Evolutionary conservation across 2,113 vertebrate species (phyloP).

Genomic region (Laticauda colubrina): DNA sequence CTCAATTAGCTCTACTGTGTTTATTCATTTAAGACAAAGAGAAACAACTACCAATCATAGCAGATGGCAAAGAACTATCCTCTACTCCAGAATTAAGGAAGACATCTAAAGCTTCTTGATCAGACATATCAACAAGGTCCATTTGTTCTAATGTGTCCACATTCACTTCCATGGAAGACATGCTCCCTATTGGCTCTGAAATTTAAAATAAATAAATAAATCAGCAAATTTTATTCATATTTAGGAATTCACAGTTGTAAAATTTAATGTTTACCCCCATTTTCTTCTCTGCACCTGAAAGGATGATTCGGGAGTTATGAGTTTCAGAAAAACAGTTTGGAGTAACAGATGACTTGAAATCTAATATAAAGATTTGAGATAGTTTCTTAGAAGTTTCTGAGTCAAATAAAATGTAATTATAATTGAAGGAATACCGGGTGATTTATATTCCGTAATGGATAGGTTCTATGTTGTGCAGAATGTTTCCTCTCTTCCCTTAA

Average conservation of each 20-base stretch:
- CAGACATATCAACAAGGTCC: conserved; percentile 86
- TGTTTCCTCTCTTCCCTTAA: neutral
- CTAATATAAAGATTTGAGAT: neutral
- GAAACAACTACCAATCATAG: conserved; percentile 74
- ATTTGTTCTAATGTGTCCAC: conserved; percentile 94
- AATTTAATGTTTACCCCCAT: neutral
- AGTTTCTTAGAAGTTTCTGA: neutral
- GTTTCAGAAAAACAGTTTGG: neutral
- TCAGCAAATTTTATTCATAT: neutral
- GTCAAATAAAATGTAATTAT: neutral
- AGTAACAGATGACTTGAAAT: neutral
- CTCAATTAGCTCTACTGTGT: neutral
- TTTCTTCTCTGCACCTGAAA: neutral
- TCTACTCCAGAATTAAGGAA: conserved; percentile 87
- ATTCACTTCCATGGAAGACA: conserved; percentile 94
- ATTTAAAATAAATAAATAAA: conserved; percentile 1
- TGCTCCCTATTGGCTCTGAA: conserved; percentile 81
- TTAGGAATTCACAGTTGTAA: neutral
- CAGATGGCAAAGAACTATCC: conserved; percentile 72
- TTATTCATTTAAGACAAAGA: neutral
- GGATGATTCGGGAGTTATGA: neutral
- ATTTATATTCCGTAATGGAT: neutral
- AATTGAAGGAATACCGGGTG: neutral
- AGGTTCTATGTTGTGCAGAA: neutral
- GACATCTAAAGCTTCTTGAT: conserved; percentile 93